These are phyloP conservation scores for Phoxinus phoxinus DNA, from an alignment of 2,113 vertebrate species.

Conservation along the genomic window DNA sequence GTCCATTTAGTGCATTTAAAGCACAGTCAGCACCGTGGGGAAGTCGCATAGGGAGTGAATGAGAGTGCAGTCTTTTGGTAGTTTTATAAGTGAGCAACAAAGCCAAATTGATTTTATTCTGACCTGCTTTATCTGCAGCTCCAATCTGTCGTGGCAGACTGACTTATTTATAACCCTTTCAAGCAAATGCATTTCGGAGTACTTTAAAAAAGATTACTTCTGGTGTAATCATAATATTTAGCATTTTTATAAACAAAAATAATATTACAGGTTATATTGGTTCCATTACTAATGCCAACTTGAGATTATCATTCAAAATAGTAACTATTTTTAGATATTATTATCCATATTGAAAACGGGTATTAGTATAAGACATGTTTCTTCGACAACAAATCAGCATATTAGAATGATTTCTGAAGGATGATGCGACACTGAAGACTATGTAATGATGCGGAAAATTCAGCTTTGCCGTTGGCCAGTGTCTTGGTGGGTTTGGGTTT, in stretches of 20 bases:
- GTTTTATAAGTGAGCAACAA: constrained; percentile 47
- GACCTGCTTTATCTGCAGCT: constrained; percentile 32
- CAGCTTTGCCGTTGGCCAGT: too few relatives aligned
- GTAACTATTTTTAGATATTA: not conserved
- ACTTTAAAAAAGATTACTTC: constrained; percentile 6
- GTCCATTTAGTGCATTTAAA: constrained; percentile 34
- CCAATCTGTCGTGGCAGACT: constrained; percentile 14
- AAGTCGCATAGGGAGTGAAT: not conserved
- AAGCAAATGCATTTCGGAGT: constrained; percentile 22
- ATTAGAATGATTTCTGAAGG: too few relatives aligned
- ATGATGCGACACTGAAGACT: too few relatives aligned
- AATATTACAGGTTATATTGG: not conserved
- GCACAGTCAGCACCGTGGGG: constrained; percentile 26
- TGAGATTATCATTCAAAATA: not conserved
- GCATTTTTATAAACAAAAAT: constrained; percentile 12
- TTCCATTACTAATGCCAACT: not conserved
- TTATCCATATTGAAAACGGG: not conserved
- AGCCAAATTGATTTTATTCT: constrained; percentile 46
- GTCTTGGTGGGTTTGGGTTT: too few relatives aligned
- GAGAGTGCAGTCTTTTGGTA: constrained; percentile 29
- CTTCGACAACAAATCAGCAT: not conserved
- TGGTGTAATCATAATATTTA: not conserved
- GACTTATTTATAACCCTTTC: constrained; percentile 45
- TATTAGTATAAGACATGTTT: not conserved
- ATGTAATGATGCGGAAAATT: too few relatives aligned